These are phyloP conservation scores for Hypsopygia costalis DNA, from an alignment of 2,888 invertebrate genomes.

Conservation along the genomic window DNA sequence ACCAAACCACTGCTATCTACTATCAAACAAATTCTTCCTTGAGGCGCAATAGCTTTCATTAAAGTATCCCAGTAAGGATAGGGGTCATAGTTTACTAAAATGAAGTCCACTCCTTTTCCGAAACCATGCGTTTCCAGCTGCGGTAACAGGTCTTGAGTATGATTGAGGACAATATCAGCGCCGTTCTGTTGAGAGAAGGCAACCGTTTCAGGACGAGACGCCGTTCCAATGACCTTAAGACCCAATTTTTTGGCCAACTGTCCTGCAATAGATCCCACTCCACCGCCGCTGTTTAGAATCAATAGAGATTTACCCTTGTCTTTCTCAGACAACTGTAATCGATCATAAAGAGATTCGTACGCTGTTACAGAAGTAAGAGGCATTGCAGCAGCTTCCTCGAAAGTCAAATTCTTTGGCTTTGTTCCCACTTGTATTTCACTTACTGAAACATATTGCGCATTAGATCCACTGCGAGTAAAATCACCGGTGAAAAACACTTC, in stretches of 20 bases:
- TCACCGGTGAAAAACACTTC: constrained; percentile 65
- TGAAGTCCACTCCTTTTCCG: constrained; percentile 55
- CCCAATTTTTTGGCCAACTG: constrained; percentile 59
- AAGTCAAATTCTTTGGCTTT: constrained; percentile 58
- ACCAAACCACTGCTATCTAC: constrained; percentile 60
- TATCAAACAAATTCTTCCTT: constrained; percentile 61
- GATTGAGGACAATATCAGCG: constrained; percentile 55
- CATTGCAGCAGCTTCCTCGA: constrained; percentile 68
- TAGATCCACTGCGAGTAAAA: constrained; percentile 51
- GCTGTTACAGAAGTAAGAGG: constrained; percentile 60
- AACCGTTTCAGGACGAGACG: constrained; percentile 52
- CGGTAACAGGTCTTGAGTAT: constrained; percentile 46
- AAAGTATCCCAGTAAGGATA: constrained; percentile 64
- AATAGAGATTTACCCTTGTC: constrained; percentile 58
- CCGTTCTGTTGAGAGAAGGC: constrained; percentile 48
- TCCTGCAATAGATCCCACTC: constrained; percentile 63
- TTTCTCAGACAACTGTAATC: constrained; percentile 51
- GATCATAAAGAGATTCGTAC: constrained; percentile 55
- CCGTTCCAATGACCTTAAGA: constrained; percentile 63
- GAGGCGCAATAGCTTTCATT: constrained; percentile 57
- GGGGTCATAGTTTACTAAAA: constrained; percentile 64
- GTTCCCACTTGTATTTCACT: constrained; percentile 50
- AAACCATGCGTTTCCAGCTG: constrained; percentile 52
- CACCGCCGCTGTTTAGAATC: constrained; percentile 66
- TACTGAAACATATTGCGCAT: constrained; percentile 59